Evolutionary conservation across 2,888 invertebrate genomes (phyloP).

Genomic region (Protodeltote pygarga): DNA sequence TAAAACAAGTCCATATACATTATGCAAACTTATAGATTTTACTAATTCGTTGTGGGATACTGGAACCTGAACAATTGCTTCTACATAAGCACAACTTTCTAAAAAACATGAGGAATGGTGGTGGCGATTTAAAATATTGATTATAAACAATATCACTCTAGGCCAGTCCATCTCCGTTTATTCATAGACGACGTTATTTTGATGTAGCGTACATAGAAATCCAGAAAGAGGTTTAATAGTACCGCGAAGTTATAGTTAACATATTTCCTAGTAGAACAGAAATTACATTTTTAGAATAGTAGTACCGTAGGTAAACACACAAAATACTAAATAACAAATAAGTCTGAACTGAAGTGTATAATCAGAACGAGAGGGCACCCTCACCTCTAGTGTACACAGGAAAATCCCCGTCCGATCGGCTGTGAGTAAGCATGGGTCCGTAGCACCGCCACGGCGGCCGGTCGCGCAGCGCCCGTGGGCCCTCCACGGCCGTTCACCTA

Average conservation of each 20-base stretch:
- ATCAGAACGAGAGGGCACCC: slow-evolving; percentile 50
- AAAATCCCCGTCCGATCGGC: slow-evolving; percentile 94
- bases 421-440: slow-evolving; percentile 93
- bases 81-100: neutral
- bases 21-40: no score
- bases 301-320: neutral
- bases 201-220: slow-evolving; percentile 19
- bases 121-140: slow-evolving; percentile 31
- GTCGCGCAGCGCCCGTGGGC: slow-evolving; percentile 83
- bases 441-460: slow-evolving; percentile 88
- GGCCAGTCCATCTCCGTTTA: slow-evolving; percentile 26
- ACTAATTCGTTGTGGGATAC: no score
- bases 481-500: slow-evolving; percentile 85
- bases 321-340: slow-evolving; percentile 68
- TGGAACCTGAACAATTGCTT: no score
- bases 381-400: slow-evolving; percentile 93
- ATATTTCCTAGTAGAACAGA: neutral
- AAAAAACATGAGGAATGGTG: neutral
- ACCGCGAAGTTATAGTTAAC: neutral
- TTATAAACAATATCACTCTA: slow-evolving; percentile 29
- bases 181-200: slow-evolving; percentile 23
- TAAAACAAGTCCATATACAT: no score
- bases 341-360: slow-evolving; percentile 30
- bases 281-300: slow-evolving; percentile 11
- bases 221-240: neutral